A percentile compares a stretch with the other conserved stretches of the same genome.
Evolutionary conservation across 2,113 vertebrate genomes (phyloP).

Genomic region (Lepus europaeus): DNA sequence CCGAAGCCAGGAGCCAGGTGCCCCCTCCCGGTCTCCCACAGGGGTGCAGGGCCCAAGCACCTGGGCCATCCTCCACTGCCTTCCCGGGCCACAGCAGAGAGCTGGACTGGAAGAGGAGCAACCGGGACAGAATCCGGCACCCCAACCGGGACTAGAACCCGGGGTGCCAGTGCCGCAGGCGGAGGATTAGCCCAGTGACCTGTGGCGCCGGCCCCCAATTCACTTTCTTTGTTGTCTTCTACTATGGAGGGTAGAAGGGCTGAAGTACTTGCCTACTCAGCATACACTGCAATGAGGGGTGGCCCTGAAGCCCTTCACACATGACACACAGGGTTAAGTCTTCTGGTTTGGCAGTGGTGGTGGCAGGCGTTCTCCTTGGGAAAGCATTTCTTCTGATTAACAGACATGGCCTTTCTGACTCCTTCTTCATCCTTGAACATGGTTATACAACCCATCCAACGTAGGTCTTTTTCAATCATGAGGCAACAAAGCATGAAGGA

Average conservation of each 20-base stretch:
- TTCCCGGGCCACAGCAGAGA: too few relatives aligned
- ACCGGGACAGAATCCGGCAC: too few relatives aligned
- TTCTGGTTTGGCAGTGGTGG: not conserved
- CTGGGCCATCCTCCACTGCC: too few relatives aligned
- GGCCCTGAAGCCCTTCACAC: not conserved
- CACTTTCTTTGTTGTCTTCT: not conserved
- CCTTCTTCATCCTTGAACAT: not conserved
- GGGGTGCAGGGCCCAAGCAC: too few relatives aligned
- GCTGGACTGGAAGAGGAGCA: too few relatives aligned
- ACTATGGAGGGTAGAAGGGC: not conserved
- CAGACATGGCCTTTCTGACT: not conserved
- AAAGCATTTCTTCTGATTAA: constrained; percentile 34
- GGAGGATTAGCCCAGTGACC: too few relatives aligned
- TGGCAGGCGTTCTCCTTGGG: not conserved
- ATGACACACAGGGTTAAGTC: not conserved
- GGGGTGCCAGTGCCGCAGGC: too few relatives aligned
- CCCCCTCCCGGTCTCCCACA: too few relatives aligned
- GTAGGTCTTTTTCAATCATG: not conserved
- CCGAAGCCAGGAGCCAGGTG: too few relatives aligned
- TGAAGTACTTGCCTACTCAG: not conserved
- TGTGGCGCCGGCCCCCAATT: not conserved
- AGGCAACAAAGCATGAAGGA: not conserved
- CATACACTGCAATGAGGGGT: not conserved
- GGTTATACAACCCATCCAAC: not conserved
- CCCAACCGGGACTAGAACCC: too few relatives aligned